Base-by-base conservation (phyloP, 2,113 vertebrate genomes). In the Lagopus leucura region DNA sequence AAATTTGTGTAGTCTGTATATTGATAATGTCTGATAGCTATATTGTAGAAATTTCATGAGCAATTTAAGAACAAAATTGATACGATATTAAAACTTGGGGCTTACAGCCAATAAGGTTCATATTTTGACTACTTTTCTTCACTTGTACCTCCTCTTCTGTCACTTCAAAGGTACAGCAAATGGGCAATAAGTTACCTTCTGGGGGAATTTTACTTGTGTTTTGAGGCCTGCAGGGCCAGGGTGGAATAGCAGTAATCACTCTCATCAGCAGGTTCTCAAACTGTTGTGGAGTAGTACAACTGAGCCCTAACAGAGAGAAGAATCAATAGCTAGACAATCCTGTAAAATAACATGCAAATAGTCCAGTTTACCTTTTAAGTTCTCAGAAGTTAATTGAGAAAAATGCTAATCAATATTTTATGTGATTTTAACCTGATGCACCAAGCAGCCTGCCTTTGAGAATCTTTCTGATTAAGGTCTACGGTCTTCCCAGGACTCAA, bases 401-500 rank as follows among this genome's bases (percentile, higher is more conserved):
- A 94, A 25, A 75, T 60, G 85, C 85, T 85, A 97, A 97, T 97
- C 91, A 93, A 89, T 95, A 92, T 55, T 92, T 96, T 79, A 66
- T 94, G 81, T 92, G 82, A 96, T 89, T 96, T 94, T 97, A 88
- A 81, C 80, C 74, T 82, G 67, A 86, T 92, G 81, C 63, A 94
- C 95, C 77, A 89, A 95, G 79, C 90, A 94, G 75, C 71, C 86
- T 90, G 88, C 83, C 74, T 97, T 95, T 96, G 89, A 97, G 88
- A 94, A 97, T 96, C 93, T 97, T 92, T 73, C 83, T 48, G 55
- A 32, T 93, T 92, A 82, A 94, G 77, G 57, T 92, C 86, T 94
- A 55, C 86, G 83, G 6, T 73, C 85, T 96, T 89, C 73, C 55
- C 65, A 76, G 72, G 43, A 93, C 91, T 97, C 81, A 73, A 71